These are phyloP conservation scores for Platysternon megacephalum DNA, from an alignment of 2,113 vertebrate genomes.

Conservation along the genomic window DNA sequence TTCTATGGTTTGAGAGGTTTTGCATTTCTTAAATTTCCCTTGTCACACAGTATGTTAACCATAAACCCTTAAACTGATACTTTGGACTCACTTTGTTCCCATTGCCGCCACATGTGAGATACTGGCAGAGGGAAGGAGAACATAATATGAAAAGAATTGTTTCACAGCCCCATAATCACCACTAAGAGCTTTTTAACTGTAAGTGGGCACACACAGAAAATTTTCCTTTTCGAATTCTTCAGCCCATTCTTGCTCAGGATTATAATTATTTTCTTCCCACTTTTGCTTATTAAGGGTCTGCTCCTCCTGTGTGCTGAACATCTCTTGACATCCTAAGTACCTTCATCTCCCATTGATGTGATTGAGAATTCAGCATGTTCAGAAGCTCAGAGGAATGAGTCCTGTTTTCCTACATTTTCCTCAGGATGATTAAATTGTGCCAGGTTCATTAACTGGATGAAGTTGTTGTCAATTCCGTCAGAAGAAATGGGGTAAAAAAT, in stretches of 20 bases:
- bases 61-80: constrained; percentile 45
- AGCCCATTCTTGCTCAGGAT: background rate
- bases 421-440: background rate
- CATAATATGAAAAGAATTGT: background rate
- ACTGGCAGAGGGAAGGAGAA: constrained; percentile 10
- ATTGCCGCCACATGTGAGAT: constrained; percentile 33
- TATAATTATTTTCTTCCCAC: background rate
- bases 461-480: background rate
- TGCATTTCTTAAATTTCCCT: constrained; percentile 42
- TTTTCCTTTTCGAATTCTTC: constrained; percentile 33
- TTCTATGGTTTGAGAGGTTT: background rate
- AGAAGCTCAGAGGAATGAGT: background rate
- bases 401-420: background rate
- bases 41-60: background rate
- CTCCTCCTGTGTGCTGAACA: background rate
- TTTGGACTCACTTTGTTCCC: constrained; percentile 25
- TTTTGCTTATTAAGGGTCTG: constrained; percentile 8
- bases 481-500: background rate
- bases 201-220: background rate
- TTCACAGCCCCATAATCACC: constrained; percentile 26
- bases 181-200: background rate
- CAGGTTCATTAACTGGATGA: background rate
- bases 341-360: background rate
- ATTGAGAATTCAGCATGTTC: background rate
- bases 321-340: background rate